phyloP scores from a whole-genome alignment of 1,140 invertebrate genomes.

The Drosophila tsacasi region DNA sequence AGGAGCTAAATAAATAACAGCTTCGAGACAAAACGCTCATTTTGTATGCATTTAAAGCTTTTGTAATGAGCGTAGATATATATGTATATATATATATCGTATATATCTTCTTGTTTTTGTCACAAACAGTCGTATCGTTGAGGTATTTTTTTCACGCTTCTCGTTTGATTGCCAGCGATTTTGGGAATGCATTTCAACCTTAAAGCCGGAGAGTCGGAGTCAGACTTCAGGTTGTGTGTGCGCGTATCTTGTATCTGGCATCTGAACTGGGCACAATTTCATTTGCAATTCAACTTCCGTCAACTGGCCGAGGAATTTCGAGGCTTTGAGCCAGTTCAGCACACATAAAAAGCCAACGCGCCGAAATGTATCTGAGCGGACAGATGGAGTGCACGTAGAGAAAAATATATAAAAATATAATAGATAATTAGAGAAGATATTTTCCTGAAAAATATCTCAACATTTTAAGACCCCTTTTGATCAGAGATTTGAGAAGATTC shows the following conservation, averaged over 20 bases:
- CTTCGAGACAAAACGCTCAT: slow-evolving; percentile 60
- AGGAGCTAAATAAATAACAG: slow-evolving; percentile 59
- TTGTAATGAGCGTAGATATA: slow-evolving; percentile 58
- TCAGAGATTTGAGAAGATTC: no score
- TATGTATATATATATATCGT: slow-evolving; percentile 13
- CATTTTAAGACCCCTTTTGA: no score
- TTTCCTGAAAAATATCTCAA: no score
- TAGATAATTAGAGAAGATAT: no score
- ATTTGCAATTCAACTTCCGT: slow-evolving; percentile 83
- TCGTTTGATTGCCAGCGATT: slow-evolving; percentile 51
- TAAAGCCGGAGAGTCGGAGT: slow-evolving; percentile 21
- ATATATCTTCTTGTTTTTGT: neutral
- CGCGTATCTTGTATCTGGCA: slow-evolving; percentile 47
- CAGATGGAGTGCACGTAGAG: slow-evolving; percentile 7
- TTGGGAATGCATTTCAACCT: slow-evolving; percentile 61
- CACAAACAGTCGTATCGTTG: slow-evolving; percentile 1
- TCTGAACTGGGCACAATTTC: slow-evolving; percentile 63
- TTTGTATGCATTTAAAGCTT: slow-evolving; percentile 80
- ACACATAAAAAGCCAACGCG: slow-evolving; percentile 26
- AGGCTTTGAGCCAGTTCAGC: slow-evolving; percentile 60
- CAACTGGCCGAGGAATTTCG: slow-evolving; percentile 70
- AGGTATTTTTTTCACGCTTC: slow-evolving; percentile 37
- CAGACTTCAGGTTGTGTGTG: slow-evolving; percentile 26
- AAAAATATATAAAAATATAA: no score
- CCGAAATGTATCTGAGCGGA: slow-evolving; percentile 24